Base-by-base conservation (phyloP, 2,888 invertebrate genomes). In the Baccha elongata region DNA sequence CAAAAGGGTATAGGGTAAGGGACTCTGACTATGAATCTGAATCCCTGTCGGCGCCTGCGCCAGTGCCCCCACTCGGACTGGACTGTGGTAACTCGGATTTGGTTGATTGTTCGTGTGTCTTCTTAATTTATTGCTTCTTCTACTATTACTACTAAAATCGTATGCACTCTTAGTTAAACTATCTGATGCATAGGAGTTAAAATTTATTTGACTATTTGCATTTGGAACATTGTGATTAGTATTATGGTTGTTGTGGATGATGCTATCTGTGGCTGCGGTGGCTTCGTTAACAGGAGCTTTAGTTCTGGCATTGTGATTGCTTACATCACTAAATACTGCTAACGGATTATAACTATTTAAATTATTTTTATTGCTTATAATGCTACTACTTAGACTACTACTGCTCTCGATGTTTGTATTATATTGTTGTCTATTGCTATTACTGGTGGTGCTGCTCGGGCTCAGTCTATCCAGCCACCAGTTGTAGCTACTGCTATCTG, bases 131-230 rank as follows among this genome's bases (percentile, higher is more conserved):
- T 86, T 87, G 86, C 85, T 87, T 69, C 79, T 87, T 65, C 79
- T 85, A 84, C 76, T 86, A 83, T 69, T 85, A 78, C 73, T 84
- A 60, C 37, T 74, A 80, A 73, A 79, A 69, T 80, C 84, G 72
- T 86, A 86, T 85, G 84, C 81, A 78, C 67, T 86, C 48, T 74
- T 85, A 68, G 81, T 84, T 83, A 84, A 79, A 74, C 85, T 86
- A 84, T 65, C 74, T 48, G 58, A 58, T 15, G 84, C 84, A 79
- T 79, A 69, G 65, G 79, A 37, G 73, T 74, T 84, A 64, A 83
- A 78, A 73, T 78, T 85, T 89, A 87, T 88, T 88, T 89, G 89
- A 90, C 89, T 90, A 89, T 89, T 88, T 87, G 85, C 72, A 88
- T 90, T 90, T 89, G 87, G 88, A 87, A 87, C 87, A 85, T 67